phyloP scores from a whole-genome alignment of 2,797 vertebrate species.

The Brotula barbata region DNA sequence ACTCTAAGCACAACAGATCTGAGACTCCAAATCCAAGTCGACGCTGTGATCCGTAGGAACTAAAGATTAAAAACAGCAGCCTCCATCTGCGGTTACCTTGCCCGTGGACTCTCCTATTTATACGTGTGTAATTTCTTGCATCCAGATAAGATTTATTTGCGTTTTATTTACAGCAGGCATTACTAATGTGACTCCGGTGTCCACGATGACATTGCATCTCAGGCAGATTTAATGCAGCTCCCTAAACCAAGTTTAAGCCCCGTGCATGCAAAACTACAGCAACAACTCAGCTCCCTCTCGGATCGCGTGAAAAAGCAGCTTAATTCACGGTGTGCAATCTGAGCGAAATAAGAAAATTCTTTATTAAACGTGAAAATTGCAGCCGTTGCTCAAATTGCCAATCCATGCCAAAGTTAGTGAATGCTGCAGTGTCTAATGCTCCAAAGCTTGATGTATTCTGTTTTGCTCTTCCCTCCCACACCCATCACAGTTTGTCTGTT shows the following conservation, averaged over 20 bases:
- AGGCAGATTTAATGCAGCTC: slow-evolving; percentile 20
- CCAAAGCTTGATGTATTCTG: slow-evolving; percentile 49
- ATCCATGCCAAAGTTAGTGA: slow-evolving; percentile 61
- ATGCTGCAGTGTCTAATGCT: slow-evolving; percentile 51
- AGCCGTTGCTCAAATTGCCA: slow-evolving; percentile 48
- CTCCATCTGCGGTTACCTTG: slow-evolving; percentile 2
- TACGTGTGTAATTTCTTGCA: slow-evolving; percentile 19
- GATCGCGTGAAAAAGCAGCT: background rate
- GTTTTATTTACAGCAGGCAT: slow-evolving; percentile 41
- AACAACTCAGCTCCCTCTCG: background rate
- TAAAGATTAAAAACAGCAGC: too few species aligned
- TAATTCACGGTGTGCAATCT: background rate
- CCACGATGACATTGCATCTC: slow-evolving; percentile 30
- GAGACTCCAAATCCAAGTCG: slow-evolving; percentile 12
- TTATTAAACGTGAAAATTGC: slow-evolving; percentile 43
- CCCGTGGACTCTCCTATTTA: slow-evolving; percentile 21
- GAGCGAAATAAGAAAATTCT: slow-evolving; percentile 25
- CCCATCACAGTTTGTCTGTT: slow-evolving; percentile 58
- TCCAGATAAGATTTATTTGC: slow-evolving; percentile 29
- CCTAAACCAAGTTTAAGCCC: too few species aligned
- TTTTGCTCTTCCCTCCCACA: slow-evolving; percentile 45
- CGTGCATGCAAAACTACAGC: too few species aligned
- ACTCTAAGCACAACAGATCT: slow-evolving; percentile 1
- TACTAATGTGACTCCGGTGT: slow-evolving; percentile 18
- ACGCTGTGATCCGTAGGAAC: too few species aligned